Percentiles rank a stretch among this genome's conserved stretches.
Conservation (phyloP, 1,140 invertebrate species). For the Camponotus vicinus region DNA sequence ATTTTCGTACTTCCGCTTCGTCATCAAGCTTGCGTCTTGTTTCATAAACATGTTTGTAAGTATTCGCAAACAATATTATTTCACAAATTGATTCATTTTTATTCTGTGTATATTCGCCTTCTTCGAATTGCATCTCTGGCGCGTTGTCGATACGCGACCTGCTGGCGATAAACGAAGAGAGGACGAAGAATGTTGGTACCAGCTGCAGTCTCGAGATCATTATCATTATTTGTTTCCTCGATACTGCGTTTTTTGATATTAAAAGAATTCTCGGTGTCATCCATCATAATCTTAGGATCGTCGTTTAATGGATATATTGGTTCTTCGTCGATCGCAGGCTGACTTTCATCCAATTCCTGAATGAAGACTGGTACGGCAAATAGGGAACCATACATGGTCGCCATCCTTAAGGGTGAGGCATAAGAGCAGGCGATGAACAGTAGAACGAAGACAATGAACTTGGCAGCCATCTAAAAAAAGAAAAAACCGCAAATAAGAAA, state of each 20-base stretch:
- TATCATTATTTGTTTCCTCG: conserved; percentile 41
- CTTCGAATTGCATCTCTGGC: conserved; percentile 68
- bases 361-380: not conserved
- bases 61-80: not conserved
- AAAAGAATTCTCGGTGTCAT: not conserved
- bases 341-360: not conserved
- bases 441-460: not conserved
- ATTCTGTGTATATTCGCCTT: conserved; percentile 64
- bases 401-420: conserved; percentile 41
- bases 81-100: not conserved
- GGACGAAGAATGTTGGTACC: conserved; percentile 83
- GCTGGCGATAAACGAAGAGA: conserved; percentile 84
- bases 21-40: not conserved
- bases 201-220: conserved; percentile 83
- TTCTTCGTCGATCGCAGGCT: not conserved
- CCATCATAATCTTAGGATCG: not conserved
- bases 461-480: conserved; percentile 8
- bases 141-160: conserved; percentile 82
- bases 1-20: conserved; percentile 10
- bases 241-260: conserved; percentile 69
- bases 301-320: conserved; percentile 8
- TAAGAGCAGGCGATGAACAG: conserved; percentile 19
- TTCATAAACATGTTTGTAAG: not conserved
- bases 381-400: not conserved
- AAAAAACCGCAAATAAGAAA: not conserved